Percentiles rank a stretch among this genome's conserved stretches.
Conservation (phyloP, 2,797 vertebrate species). For the Cichlasoma orientale region DNA sequence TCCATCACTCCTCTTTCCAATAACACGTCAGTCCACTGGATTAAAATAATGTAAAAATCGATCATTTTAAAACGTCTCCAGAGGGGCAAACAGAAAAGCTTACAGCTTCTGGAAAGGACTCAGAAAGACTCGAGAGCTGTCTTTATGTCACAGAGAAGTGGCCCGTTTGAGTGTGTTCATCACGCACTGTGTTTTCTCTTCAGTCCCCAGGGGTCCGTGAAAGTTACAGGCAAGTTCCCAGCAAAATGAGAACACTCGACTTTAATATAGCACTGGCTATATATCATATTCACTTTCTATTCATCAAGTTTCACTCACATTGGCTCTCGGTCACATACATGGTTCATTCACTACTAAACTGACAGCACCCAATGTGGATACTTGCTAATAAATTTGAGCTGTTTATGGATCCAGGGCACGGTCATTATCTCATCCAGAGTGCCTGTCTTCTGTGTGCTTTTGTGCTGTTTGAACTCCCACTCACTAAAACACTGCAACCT, state of each 20-base stretch:
- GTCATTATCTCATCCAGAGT: constrained; percentile 25
- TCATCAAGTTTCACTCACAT: constrained; percentile 11
- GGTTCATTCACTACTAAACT: background rate
- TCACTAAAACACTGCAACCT: constrained; percentile 53
- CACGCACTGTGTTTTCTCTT: constrained; percentile 4
- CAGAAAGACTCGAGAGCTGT: constrained; percentile 7
- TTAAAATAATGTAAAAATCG: constrained; percentile 74
- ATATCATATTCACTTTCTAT: constrained; percentile 21
- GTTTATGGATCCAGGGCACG: constrained; percentile 25
- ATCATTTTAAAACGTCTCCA: constrained; percentile 60
- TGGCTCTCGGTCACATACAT: background rate
- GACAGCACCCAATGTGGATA: background rate
- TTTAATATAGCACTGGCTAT: constrained; percentile 23
- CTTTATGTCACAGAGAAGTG: constrained; percentile 27
- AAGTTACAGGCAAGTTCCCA: constrained; percentile 4
- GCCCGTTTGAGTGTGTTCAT: constrained; percentile 14
- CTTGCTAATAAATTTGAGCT: constrained; percentile 18
- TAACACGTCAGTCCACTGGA: constrained; percentile 63
- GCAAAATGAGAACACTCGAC: constrained; percentile 15
- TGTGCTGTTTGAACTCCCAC: constrained; percentile 49
- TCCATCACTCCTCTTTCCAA: constrained; percentile 66
- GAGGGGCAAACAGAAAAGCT: constrained; percentile 29
- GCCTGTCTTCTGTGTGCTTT: background rate
- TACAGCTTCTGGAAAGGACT: constrained; percentile 24
- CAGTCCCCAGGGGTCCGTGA: constrained; percentile 2